Evolutionary conservation across 2,888 invertebrate genomes (phyloP).

Genomic region (Dione juno): DNA sequence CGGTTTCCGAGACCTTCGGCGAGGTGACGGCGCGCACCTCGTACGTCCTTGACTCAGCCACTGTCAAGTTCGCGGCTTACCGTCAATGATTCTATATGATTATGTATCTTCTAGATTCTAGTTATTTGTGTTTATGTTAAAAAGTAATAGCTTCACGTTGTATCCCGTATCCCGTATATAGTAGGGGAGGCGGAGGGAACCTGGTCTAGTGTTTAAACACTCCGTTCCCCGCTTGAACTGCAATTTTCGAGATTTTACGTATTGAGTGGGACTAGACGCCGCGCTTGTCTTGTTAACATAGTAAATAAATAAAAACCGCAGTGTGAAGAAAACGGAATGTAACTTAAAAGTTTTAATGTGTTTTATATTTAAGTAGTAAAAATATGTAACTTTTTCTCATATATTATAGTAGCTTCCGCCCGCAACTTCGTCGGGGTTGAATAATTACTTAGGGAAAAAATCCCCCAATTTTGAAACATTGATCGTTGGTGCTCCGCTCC

Average conservation of each 20-base stretch:
- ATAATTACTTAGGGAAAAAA: too few relatives aligned
- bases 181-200: background rate
- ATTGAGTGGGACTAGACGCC: background rate
- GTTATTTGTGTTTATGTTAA: too few relatives aligned
- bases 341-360: too few relatives aligned
- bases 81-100: background rate
- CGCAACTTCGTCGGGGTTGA: too few relatives aligned
- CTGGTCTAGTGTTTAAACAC: background rate
- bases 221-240: background rate
- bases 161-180: background rate
- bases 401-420: too few relatives aligned
- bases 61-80: conserved; percentile 25
- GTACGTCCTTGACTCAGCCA: conserved; percentile 25
- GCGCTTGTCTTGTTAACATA: too few relatives aligned
- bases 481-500: too few relatives aligned
- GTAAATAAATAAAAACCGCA: too few relatives aligned
- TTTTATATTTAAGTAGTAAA: too few relatives aligned
- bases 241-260: background rate
- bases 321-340: too few relatives aligned
- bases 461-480: too few relatives aligned
- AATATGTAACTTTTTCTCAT: too few relatives aligned
- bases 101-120: background rate
- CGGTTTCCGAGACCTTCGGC: conserved; percentile 6
- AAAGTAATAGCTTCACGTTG: background rate
- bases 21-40: conserved; percentile 21